phyloP scores from a whole-genome alignment of 2,113 vertebrate species.

The Pheucticus melanocephalus region DNA sequence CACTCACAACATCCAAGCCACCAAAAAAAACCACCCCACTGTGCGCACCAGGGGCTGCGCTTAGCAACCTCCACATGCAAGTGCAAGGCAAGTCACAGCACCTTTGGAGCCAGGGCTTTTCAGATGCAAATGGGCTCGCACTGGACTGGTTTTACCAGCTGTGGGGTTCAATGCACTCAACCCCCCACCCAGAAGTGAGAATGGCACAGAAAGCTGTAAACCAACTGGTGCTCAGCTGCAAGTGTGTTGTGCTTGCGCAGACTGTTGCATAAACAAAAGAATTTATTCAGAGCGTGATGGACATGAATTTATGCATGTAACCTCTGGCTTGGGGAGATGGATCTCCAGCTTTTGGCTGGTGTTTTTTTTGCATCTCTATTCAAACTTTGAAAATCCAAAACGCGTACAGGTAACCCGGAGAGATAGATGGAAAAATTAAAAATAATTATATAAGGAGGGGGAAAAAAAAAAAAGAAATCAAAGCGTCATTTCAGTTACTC shows the following conservation, averaged over 20 bases:
- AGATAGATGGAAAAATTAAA: background rate
- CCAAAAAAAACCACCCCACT: background rate
- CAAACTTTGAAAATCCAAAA: background rate
- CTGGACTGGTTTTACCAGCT: conserved; percentile 55
- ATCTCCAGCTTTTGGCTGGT: background rate
- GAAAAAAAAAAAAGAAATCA: background rate
- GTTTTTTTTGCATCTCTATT: background rate
- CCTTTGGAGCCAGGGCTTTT: conserved; percentile 27
- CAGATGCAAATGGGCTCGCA: conserved; percentile 36
- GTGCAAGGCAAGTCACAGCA: conserved; percentile 39
- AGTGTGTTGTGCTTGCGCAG: conserved; percentile 49
- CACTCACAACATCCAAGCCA: background rate
- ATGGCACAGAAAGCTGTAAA: conserved; percentile 53
- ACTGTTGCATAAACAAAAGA: conserved; percentile 61
- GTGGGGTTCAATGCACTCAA: conserved; percentile 52
- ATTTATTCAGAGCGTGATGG: conserved; percentile 47
- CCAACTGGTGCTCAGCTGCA: conserved; percentile 64
- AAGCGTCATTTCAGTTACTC: background rate
- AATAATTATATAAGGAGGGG: background rate
- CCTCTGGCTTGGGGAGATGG: conserved; percentile 34
- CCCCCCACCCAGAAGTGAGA: conserved; percentile 49
- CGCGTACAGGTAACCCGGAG: background rate
- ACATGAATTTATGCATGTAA: conserved; percentile 59
- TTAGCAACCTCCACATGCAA: conserved; percentile 41
- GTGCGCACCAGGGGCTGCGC: background rate